A percentile compares a stretch with the other conserved stretches of the same genome.
Conservation (phyloP, 2,888 invertebrate species). For the Spisula solida region DNA sequence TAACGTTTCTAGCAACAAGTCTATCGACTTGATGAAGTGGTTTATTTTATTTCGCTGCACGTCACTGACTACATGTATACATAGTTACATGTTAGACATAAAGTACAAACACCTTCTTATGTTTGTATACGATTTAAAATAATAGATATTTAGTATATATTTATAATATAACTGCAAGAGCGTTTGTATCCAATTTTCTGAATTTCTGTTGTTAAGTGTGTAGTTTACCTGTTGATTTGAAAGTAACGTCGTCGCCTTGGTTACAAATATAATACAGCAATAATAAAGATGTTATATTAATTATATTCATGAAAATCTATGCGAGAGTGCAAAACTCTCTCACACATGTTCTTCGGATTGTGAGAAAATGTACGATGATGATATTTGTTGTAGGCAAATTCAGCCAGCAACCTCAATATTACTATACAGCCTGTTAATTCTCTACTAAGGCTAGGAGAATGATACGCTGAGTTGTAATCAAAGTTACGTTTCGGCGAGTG, state of each 20-base stretch:
- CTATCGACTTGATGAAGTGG: background rate
- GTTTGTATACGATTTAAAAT: too few relatives aligned
- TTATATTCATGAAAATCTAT: background rate
- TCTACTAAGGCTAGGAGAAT: background rate
- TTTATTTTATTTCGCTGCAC: background rate
- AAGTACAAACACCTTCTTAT: too few relatives aligned
- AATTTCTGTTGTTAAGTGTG: background rate
- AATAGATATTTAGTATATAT: too few relatives aligned
- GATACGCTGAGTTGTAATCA: constrained; percentile 5
- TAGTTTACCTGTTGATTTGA: background rate
- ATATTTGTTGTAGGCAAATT: background rate
- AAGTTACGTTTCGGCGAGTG: background rate
- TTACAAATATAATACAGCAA: background rate
- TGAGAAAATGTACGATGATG: background rate
- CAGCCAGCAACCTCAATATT: background rate
- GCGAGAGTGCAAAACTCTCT: background rate
- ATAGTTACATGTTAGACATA: background rate
- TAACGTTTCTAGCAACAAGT: constrained; percentile 3
- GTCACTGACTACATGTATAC: background rate
- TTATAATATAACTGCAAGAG: too few relatives aligned
- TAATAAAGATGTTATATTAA: background rate
- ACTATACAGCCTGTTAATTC: background rate
- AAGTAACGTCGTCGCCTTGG: background rate
- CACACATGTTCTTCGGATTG: background rate
- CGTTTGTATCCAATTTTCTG: background rate